Evolutionary conservation across 2,797 vertebrate species (phyloP).

Genomic region (Chelidonichthys spinosus): DNA sequence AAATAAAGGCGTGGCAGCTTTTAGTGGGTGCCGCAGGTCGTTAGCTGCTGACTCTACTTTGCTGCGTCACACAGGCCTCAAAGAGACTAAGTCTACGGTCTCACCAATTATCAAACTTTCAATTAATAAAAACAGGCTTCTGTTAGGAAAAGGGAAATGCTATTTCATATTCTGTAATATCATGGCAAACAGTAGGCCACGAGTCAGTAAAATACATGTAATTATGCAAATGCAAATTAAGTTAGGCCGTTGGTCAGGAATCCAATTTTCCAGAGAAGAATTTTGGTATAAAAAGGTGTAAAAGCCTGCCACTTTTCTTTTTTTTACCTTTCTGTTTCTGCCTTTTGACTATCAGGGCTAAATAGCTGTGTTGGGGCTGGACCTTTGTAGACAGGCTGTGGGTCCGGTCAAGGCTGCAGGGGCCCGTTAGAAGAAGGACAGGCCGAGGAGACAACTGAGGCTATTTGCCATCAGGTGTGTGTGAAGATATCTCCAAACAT

Average conservation of each 20-base stretch:
- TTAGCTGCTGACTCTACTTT: no score
- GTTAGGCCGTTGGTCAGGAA: conserved; percentile 54
- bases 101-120: background rate
- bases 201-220: conserved; percentile 35
- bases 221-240: conserved; percentile 67
- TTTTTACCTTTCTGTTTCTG: conserved; percentile 49
- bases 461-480: conserved; percentile 80
- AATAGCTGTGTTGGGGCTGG: conserved; percentile 60
- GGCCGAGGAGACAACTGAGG: conserved; percentile 73
- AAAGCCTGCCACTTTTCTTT: conserved; percentile 30
- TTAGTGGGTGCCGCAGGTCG: no score
- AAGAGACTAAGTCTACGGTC: background rate
- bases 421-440: conserved; percentile 74
- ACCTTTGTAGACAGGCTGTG: conserved; percentile 72
- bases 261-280: conserved; percentile 68
- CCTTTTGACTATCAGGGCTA: conserved; percentile 63
- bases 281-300: conserved; percentile 39
- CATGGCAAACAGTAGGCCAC: conserved; percentile 11
- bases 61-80: background rate
- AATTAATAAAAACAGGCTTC: background rate
- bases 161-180: conserved; percentile 15
- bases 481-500: conserved; percentile 84
- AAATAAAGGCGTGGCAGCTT: no score
- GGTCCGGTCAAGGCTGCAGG: conserved; percentile 73
- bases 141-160: conserved; percentile 1